Evolutionary conservation across 2,797 vertebrate genomes (phyloP).

Genomic region (Salmo trutta): DNA sequence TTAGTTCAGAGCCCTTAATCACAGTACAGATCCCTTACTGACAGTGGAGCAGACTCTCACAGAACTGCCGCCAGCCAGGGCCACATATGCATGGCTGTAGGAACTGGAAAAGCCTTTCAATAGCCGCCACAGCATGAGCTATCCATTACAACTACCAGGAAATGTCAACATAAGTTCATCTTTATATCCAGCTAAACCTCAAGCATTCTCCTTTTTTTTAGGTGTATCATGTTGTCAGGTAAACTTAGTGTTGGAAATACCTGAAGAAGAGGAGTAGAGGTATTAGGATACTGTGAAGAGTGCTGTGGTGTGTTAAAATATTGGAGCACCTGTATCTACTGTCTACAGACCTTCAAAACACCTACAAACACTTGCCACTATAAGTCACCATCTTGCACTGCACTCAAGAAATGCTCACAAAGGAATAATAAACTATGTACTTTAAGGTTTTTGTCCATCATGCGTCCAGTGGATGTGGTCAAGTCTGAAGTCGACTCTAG

Average conservation of each 20-base stretch:
- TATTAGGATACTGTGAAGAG: not conserved
- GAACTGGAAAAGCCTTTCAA: not conserved
- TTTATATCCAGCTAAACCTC: not conserved
- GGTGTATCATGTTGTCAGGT: not conserved
- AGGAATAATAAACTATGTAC: not conserved
- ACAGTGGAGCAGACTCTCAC: constrained; percentile 1
- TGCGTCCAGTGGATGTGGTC: not conserved
- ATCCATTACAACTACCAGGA: not conserved
- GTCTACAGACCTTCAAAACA: not conserved
- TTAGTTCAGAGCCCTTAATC: constrained; percentile 12
- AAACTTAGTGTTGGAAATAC: not conserved
- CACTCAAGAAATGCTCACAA: not conserved
- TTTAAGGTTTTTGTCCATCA: not conserved
- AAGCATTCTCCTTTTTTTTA: not conserved
- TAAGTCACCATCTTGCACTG: not conserved
- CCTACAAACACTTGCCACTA: not conserved
- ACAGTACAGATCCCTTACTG: constrained; percentile 10
- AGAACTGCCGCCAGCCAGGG: too few species aligned
- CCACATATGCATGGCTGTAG: too few species aligned
- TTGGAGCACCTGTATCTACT: not conserved
- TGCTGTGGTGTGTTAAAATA: not conserved
- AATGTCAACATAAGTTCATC: not conserved
- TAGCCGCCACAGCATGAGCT: not conserved
- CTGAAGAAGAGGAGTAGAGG: not conserved
- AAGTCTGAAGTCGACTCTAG: not conserved